Percentiles rank a stretch among this genome's conserved stretches.
Evolutionary conservation across 2,113 vertebrate genomes (phyloP).

Genomic region (Asarcornis scutulata): DNA sequence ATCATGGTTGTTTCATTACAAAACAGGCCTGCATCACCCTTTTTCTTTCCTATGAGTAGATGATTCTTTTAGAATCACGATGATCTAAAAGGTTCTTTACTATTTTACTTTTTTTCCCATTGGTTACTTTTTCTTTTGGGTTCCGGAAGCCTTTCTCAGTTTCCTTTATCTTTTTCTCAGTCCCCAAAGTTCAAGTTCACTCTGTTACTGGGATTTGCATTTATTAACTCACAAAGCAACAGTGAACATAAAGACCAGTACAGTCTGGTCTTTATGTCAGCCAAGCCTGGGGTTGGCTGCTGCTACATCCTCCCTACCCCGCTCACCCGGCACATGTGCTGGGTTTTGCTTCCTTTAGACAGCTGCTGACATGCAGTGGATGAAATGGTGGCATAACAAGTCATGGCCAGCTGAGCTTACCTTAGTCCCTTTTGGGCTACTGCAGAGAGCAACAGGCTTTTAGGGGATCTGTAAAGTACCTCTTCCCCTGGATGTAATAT

Average conservation of each 20-base stretch:
- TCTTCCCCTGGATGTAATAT: fast-evolving
- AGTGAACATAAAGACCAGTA: background rate
- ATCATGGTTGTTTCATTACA: background rate
- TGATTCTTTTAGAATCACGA: background rate
- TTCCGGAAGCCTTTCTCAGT: background rate
- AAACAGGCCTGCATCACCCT: background rate
- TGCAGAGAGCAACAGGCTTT: background rate
- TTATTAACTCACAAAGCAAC: background rate
- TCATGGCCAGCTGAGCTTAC: background rate
- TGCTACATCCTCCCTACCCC: background rate
- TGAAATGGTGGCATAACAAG: background rate
- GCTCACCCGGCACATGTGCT: background rate
- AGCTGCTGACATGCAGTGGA: background rate
- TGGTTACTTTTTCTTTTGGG: background rate
- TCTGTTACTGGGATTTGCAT: conserved; percentile 19
- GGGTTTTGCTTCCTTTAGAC: background rate
- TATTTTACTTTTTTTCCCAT: background rate
- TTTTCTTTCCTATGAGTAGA: background rate
- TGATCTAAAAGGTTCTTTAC: background rate
- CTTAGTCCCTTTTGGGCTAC: background rate
- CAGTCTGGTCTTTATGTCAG: background rate
- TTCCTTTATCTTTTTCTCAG: background rate
- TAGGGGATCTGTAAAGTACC: background rate
- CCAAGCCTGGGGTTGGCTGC: background rate
- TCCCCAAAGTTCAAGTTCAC: background rate